Percentiles rank a stretch among this genome's conserved stretches.
Evolutionary conservation across 2,113 vertebrate genomes (phyloP).

Genomic region (Rhinopithecus roxellana): DNA sequence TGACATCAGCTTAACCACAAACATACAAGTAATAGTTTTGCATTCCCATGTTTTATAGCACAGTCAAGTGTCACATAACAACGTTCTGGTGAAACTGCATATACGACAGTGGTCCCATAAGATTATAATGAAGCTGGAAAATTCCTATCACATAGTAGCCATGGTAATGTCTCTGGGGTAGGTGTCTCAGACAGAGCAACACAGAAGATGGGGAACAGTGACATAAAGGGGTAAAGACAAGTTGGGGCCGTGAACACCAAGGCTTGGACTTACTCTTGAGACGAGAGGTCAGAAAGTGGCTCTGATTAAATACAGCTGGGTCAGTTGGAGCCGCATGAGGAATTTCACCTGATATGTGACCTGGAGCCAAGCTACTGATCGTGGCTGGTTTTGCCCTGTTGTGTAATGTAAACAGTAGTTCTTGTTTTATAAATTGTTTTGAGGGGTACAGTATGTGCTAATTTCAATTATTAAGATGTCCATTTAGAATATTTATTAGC

Average conservation of each 20-base stretch:
- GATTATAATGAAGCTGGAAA: background rate
- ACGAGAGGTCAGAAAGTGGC: background rate
- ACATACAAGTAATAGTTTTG: background rate
- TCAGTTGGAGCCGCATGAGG: background rate
- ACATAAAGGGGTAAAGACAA: background rate
- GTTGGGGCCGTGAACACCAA: background rate
- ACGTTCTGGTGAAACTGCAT: background rate
- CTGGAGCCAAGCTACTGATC: background rate
- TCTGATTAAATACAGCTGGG: background rate
- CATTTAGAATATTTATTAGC: slow-evolving; percentile 66
- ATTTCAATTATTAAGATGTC: slow-evolving; percentile 69
- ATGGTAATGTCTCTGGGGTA: background rate
- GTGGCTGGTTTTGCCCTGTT: background rate
- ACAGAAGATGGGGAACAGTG: background rate
- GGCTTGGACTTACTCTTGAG: background rate
- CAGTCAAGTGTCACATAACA: background rate
- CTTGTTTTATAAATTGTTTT: slow-evolving; percentile 31
- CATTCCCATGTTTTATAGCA: background rate
- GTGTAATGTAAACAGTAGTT: background rate
- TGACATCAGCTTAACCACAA: background rate
- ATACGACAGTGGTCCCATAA: background rate
- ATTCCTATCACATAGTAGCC: background rate
- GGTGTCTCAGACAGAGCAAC: background rate
- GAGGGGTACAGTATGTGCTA: slow-evolving; percentile 6
- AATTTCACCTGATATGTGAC: background rate